Percentiles rank a stretch among this genome's conserved stretches.
Conservation (phyloP, 2,888 invertebrate genomes). For the Leptura quadrifasciata region DNA sequence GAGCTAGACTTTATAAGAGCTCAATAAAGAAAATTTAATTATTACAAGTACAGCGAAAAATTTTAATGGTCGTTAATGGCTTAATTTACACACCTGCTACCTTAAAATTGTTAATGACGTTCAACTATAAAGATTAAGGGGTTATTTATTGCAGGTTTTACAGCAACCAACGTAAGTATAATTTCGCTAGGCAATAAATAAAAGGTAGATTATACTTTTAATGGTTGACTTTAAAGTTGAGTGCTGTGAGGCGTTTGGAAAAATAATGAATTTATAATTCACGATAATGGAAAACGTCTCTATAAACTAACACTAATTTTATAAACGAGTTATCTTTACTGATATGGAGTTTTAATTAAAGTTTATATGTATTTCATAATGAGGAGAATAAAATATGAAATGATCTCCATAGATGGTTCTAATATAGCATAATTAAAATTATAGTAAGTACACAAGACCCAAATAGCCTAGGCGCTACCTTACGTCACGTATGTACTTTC, state of each 20-base stretch:
- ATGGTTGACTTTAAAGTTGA: slow-evolving; percentile 35
- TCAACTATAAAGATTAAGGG: slow-evolving; percentile 36
- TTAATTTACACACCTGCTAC: slow-evolving; percentile 42
- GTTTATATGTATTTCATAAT: neutral
- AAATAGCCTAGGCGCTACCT: no score
- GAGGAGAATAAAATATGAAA: neutral
- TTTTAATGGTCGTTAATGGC: slow-evolving; percentile 36
- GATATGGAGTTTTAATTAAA: neutral
- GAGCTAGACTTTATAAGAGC: neutral
- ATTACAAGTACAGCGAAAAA: slow-evolving; percentile 20
- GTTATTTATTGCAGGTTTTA: slow-evolving; percentile 36
- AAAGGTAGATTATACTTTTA: slow-evolving; percentile 35
- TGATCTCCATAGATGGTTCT: neutral
- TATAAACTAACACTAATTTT: slow-evolving; percentile 23
- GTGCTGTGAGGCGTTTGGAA: slow-evolving; percentile 16
- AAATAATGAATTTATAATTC: slow-evolving; percentile 31
- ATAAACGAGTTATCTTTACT: neutral
- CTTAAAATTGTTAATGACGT: slow-evolving; percentile 37
- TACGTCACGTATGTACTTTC: no score
- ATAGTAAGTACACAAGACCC: no score
- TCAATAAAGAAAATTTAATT: slow-evolving; percentile 23
- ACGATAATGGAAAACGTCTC: slow-evolving; percentile 25
- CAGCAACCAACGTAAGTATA: slow-evolving; percentile 31
- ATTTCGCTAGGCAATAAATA: slow-evolving; percentile 36
- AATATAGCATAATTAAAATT: no score